Percentiles rank a stretch among this genome's conserved stretches.
Evolutionary conservation across 2,797 vertebrate species (phyloP).

Genomic region (Enteromius unitaeniatus): DNA sequence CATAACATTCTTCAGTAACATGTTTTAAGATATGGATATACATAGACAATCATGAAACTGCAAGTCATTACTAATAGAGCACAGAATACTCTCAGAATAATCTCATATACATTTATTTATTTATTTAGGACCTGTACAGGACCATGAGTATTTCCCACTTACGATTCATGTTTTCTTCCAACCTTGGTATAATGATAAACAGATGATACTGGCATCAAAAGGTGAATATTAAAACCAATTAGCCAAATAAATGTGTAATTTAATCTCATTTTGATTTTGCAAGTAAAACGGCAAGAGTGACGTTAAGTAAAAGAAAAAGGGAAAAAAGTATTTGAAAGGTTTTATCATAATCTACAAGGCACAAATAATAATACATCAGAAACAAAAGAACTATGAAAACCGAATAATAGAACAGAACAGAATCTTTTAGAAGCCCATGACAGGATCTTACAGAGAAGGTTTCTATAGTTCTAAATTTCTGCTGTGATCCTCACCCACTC

Average conservation of each 20-base stretch:
- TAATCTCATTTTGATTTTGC: constrained; percentile 2
- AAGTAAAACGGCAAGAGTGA: constrained; percentile 36
- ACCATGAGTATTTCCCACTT: neutral
- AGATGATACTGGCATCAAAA: neutral
- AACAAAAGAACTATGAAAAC: constrained; percentile 39
- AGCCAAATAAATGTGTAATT: neutral
- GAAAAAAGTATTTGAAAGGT: constrained; percentile 4
- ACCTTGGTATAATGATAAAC: neutral
- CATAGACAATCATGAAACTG: neutral
- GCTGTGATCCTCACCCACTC: constrained; percentile 10
- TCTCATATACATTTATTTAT: neutral
- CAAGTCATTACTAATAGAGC: neutral
- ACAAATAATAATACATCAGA: constrained; percentile 22
- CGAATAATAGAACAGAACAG: constrained; percentile 64
- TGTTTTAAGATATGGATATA: neutral
- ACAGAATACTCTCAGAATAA: constrained; percentile 14
- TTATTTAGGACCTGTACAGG: neutral
- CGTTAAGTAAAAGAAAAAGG: constrained; percentile 17
- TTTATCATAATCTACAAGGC: constrained; percentile 23
- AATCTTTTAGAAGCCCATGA: constrained; percentile 36
- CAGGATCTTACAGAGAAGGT: constrained; percentile 7
- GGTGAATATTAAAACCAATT: neutral
- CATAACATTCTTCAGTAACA: neutral
- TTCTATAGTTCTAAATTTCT: neutral
- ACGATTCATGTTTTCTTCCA: neutral